A percentile compares a stretch with the other conserved stretches of the same genome.
Conservation (phyloP, 2,797 vertebrate genomes). For the Coranthus polyacanthus region DNA sequence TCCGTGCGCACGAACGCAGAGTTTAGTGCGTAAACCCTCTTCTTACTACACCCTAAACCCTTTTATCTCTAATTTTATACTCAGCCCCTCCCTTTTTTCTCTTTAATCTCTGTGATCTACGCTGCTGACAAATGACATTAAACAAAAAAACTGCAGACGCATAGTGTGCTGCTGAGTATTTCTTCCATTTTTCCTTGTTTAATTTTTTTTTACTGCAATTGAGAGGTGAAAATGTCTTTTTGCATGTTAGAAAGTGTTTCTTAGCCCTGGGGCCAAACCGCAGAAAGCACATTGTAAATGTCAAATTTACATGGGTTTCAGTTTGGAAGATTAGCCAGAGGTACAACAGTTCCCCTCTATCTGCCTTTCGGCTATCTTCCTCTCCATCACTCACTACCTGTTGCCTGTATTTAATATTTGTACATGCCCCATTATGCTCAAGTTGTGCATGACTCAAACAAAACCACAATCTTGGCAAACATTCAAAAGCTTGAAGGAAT, state of each 20-base stretch:
- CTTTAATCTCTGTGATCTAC: conserved; percentile 65
- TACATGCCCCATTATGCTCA: background rate
- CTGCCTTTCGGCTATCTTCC: conserved; percentile 22
- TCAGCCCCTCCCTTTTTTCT: conserved; percentile 61
- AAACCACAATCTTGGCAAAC: conserved; percentile 40
- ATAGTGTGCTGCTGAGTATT: conserved; percentile 21
- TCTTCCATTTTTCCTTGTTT: conserved; percentile 25
- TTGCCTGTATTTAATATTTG: conserved; percentile 19
- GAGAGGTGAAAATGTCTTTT: conserved; percentile 46
- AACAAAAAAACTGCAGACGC: conserved; percentile 3
- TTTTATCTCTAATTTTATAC: conserved; percentile 71
- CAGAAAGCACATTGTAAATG: conserved; percentile 18
- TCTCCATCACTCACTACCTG: conserved; percentile 23
- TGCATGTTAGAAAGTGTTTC: conserved; percentile 19
- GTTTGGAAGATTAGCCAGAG: conserved; percentile 34
- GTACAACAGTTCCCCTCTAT: conserved; percentile 11
- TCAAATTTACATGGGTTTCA: conserved; percentile 35
- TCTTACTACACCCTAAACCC: conserved; percentile 74
- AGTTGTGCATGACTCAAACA: conserved; percentile 22
- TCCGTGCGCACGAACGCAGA: conserved; percentile 47
- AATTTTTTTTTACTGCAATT: conserved; percentile 16
- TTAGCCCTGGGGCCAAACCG: conserved; percentile 26
- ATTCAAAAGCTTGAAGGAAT: conserved; percentile 21
- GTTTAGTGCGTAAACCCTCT: conserved; percentile 39
- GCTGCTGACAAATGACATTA: conserved; percentile 55